These are phyloP conservation scores for Leptoclinus maculatus DNA, from an alignment of 2,797 vertebrate species.

Conservation along the genomic window DNA sequence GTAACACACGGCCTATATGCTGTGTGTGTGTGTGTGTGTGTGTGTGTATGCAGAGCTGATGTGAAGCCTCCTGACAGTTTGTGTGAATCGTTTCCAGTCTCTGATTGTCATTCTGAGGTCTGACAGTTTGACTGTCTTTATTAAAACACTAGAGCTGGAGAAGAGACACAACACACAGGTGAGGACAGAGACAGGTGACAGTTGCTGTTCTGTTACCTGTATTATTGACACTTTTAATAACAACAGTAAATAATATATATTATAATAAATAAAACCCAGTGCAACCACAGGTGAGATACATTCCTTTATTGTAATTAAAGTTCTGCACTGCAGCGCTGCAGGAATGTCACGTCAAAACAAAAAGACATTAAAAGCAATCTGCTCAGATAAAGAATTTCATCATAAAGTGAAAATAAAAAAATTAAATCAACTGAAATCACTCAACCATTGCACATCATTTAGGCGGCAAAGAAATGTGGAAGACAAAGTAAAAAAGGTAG, in stretches of 20 bases:
- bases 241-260: background rate
- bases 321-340: conserved; percentile 45
- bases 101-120: conserved; percentile 25
- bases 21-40: conserved; percentile 16
- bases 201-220: background rate
- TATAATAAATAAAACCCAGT: conserved; percentile 1
- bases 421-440: conserved; percentile 37
- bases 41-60: conserved; percentile 17
- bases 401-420: conserved; percentile 22
- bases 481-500: conserved; percentile 10
- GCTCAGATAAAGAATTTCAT: conserved; percentile 46
- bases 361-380: conserved; percentile 39
- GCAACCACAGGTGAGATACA: conserved; percentile 50
- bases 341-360: conserved; percentile 56
- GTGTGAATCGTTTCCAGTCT: conserved; percentile 6
- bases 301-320: conserved; percentile 76
- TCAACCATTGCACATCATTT: conserved; percentile 51
- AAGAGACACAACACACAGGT: background rate
- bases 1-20: conserved; percentile 16
- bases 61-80: conserved; percentile 52
- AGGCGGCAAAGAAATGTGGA: conserved; percentile 2
- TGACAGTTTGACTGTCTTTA: conserved; percentile 5
- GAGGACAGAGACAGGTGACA: background rate
- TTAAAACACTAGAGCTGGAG: background rate
- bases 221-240: background rate